Evolutionary conservation across 2,888 invertebrate species (phyloP).

Genomic region (Amorpha juglandis): DNA sequence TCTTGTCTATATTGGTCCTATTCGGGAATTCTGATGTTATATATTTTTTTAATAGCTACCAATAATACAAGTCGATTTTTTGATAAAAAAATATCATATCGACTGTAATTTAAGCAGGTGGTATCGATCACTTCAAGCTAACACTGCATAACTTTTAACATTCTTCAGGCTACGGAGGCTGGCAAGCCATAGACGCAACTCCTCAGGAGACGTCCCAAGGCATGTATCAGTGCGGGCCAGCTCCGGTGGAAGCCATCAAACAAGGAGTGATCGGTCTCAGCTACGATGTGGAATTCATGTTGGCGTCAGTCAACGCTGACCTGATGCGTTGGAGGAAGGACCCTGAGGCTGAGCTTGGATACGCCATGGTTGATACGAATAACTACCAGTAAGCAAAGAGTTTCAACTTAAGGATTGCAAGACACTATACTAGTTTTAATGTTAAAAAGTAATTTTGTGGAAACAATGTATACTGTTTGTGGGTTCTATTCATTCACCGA

Average conservation of each 20-base stretch:
- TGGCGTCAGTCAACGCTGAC: conserved; percentile 93
- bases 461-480: too few species aligned
- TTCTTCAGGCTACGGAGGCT: conserved; percentile 90
- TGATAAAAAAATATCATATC: too few species aligned
- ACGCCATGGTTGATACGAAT: conserved; percentile 87
- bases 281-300: conserved; percentile 90
- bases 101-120: too few species aligned
- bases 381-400: conserved; percentile 87
- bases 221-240: conserved; percentile 91
- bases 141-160: background rate
- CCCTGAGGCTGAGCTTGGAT: conserved; percentile 85
- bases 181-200: conserved; percentile 95
- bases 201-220: conserved; percentile 91
- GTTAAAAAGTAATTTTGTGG: too few species aligned
- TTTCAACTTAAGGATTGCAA: background rate
- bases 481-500: too few species aligned
- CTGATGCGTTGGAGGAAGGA: conserved; percentile 91
- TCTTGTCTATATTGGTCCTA: too few species aligned
- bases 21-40: too few species aligned
- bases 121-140: background rate
- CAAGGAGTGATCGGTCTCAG: conserved; percentile 90
- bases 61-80: too few species aligned
- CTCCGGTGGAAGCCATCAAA: conserved; percentile 90
- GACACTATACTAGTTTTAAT: too few species aligned
- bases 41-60: too few species aligned